Evolutionary conservation across 2,888 invertebrate genomes (phyloP).

Genomic region (Lucinisca nassula): DNA sequence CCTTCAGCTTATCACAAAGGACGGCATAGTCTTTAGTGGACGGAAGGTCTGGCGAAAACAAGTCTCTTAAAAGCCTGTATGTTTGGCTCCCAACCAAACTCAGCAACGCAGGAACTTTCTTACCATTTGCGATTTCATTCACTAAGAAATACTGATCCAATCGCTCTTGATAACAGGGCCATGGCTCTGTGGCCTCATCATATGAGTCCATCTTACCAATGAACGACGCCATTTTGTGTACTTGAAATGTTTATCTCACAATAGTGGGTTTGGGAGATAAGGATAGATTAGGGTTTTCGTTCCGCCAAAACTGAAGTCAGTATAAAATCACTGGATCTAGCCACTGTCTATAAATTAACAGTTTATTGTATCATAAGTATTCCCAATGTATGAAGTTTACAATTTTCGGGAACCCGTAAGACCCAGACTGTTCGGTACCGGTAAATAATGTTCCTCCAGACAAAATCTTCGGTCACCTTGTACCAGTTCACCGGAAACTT

Average conservation of each 20-base stretch:
- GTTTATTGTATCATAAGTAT: not conserved
- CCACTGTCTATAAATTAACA: not conserved
- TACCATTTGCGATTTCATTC: conserved; percentile 32
- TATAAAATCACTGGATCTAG: not conserved
- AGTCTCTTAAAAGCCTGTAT: conserved; percentile 31
- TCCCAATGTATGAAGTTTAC: not conserved
- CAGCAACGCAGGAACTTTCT: conserved; percentile 59
- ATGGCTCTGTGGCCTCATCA: conserved; percentile 23
- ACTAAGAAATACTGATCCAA: conserved; percentile 51
- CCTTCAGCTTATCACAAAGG: conserved; percentile 39
- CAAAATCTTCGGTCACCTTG: not conserved
- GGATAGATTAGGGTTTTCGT: too few relatives aligned
- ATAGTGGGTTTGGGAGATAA: not conserved
- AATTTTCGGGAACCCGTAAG: not conserved
- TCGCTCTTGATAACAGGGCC: conserved; percentile 49
- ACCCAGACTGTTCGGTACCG: not conserved
- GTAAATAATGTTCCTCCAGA: not conserved
- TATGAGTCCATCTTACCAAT: not conserved
- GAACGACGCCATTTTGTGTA: not conserved
- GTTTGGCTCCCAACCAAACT: conserved; percentile 55
- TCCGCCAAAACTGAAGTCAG: not conserved
- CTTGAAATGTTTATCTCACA: not conserved
- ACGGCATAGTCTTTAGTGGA: conserved; percentile 41
- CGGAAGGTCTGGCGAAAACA: conserved; percentile 53
- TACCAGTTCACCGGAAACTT: not conserved